Evolutionary conservation across 2,888 invertebrate species (phyloP), one percentile per base, ranked within the genome.

Genomic region (Cantharis lateralis): DNA sequence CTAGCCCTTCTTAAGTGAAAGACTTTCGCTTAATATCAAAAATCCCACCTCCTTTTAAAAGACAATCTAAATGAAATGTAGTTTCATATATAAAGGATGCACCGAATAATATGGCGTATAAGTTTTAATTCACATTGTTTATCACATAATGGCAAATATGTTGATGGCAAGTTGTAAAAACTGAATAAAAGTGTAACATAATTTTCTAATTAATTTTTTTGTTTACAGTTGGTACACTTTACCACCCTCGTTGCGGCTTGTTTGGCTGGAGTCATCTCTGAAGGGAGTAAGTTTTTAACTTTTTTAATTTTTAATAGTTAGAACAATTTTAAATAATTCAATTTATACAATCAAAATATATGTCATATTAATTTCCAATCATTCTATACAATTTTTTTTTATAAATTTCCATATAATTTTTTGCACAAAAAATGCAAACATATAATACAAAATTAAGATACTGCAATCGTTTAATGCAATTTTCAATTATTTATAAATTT

Each of bases 21-120:
- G 64, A 66, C 64, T 66, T 66, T 66, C 64, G 64, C 64, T 66
- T 66, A 18, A 66, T 20, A 66, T 66, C 64, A 66, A 66, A 66
- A 66, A 66, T 20, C 20, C 64, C 64, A 48, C 48, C 64, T 20
- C 64, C 20, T 13, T 15, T 66, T 66, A 66, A 66, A 66, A 66
- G 18, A 66, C 64, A 20, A 66, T 66, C 64, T 66, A 66, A 20
- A 20, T 66, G 20, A 66, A 66, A 66, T 66, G 64, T 63, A 66
- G 20, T 24, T 20, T 20, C 15, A 11, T 66, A 24, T 66, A 66
- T 66, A 66, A 66, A 66, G 24, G 64, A 18, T 66, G 20, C 20
- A 16, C 16, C 64, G 24, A 66, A 20, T 66, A 66, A 66, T 66
- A 66, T 66, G 64, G 20, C 64, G 64, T 24, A 66, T 66, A 18